These are phyloP conservation scores for Riptortus pedestris DNA, from an alignment of 1,140 invertebrate genomes.

Conservation along the genomic window DNA sequence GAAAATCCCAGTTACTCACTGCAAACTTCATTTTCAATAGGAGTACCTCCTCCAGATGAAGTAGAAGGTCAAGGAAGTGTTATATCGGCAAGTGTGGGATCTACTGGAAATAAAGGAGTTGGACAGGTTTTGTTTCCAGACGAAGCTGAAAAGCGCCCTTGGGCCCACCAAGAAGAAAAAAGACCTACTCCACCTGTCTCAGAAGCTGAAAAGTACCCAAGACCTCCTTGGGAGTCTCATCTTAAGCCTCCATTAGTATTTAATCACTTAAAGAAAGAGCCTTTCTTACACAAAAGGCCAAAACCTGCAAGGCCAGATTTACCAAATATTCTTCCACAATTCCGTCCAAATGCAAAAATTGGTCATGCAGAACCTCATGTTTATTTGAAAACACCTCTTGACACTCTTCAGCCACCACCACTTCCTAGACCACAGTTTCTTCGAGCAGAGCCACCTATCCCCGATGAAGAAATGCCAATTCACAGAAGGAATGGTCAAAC, in stretches of 20 bases:
- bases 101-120: constrained; percentile 26
- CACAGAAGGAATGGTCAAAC: constrained; percentile 29
- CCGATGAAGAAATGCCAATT: constrained; percentile 30
- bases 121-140: constrained; percentile 31
- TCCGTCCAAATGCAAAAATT: constrained; percentile 52
- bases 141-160: constrained; percentile 17
- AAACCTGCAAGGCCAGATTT: constrained; percentile 35
- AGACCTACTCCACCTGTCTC: not conserved
- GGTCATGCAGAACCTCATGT: constrained; percentile 40
- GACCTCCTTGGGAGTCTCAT: constrained; percentile 32
- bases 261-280: constrained; percentile 22
- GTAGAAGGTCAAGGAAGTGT: constrained; percentile 20
- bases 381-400: constrained; percentile 31
- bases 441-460: constrained; percentile 20
- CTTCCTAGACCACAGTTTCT: constrained; percentile 39
- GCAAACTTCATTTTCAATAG: constrained; percentile 34
- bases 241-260: constrained; percentile 25
- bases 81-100: not conserved
- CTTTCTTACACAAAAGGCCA: constrained; percentile 22
- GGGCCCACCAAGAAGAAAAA: not conserved
- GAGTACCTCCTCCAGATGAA: constrained; percentile 27
- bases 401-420: constrained; percentile 37
- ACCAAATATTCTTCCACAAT: constrained; percentile 60
- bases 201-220: constrained; percentile 28
- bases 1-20: constrained; percentile 33